phyloP scores from a whole-genome alignment of 1,140 invertebrate species.

The Zelostemma sp. region DNA sequence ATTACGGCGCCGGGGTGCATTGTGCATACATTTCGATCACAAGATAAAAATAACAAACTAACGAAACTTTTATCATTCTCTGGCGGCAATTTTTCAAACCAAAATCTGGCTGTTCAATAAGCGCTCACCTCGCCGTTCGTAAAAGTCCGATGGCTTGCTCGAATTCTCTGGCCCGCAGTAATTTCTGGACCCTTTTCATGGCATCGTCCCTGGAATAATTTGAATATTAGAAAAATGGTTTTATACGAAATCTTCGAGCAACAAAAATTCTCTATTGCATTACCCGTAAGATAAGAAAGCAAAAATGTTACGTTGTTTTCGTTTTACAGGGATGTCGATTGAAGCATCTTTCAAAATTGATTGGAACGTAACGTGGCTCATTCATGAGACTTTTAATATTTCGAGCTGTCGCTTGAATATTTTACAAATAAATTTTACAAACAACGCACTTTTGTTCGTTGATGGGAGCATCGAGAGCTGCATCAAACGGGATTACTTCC shows the following conservation, averaged over 20 bases:
- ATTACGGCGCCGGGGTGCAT: slow-evolving; percentile 39
- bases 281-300: too few species aligned
- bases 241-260: too few species aligned
- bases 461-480: slow-evolving; percentile 83
- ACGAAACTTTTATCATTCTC: slow-evolving; percentile 35
- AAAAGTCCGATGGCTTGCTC: slow-evolving; percentile 85
- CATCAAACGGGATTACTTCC: slow-evolving; percentile 86
- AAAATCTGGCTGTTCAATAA: slow-evolving; percentile 28
- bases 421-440: not conserved
- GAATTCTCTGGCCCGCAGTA: slow-evolving; percentile 78
- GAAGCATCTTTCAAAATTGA: too few species aligned
- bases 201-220: slow-evolving; percentile 79
- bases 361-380: too few species aligned
- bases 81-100: slow-evolving; percentile 8
- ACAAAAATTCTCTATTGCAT: slow-evolving; percentile 9
- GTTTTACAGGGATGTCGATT: too few species aligned
- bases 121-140: slow-evolving; percentile 83
- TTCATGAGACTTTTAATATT: too few species aligned
- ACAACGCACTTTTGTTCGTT: slow-evolving; percentile 88
- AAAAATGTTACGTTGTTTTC: too few species aligned
- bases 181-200: slow-evolving; percentile 87
- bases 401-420: not conserved
- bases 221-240: too few species aligned
- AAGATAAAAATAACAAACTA: slow-evolving; percentile 46
- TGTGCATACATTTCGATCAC: slow-evolving; percentile 35